Evolutionary conservation across 2,888 invertebrate species (phyloP).

Genomic region (Altica lythri): DNA sequence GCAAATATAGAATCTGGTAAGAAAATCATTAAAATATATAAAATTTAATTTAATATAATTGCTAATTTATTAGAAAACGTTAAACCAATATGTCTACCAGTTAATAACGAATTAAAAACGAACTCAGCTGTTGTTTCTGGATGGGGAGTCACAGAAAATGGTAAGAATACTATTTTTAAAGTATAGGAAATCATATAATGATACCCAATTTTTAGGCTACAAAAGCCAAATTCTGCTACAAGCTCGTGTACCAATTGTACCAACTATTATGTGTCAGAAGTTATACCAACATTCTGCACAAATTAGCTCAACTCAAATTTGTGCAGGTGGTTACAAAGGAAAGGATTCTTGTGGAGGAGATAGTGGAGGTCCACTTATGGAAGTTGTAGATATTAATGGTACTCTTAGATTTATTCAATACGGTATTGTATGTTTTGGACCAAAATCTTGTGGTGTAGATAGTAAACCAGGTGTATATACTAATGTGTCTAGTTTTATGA

Average conservation of each 20-base stretch:
- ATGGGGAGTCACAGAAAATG: conserved; percentile 73
- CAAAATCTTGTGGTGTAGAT: conserved; percentile 52
- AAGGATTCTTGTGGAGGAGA: conserved; percentile 70
- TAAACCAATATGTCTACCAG: conserved; percentile 59
- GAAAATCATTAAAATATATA: conserved; percentile 15
- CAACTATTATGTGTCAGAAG: conserved; percentile 48
- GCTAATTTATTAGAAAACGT: conserved; percentile 46
- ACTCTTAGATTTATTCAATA: conserved; percentile 61
- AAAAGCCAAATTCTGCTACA: conserved; percentile 54
- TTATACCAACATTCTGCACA: conserved; percentile 45
- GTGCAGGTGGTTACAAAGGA: conserved; percentile 66
- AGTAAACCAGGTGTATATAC: conserved; percentile 72
- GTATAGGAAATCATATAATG: not conserved
- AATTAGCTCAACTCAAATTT: conserved; percentile 59
- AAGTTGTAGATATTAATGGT: conserved; percentile 51
- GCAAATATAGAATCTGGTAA: conserved; percentile 53
- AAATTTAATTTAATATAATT: not conserved
- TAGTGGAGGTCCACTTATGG: conserved; percentile 68
- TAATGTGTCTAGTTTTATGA: conserved; percentile 62
- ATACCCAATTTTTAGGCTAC: conserved; percentile 40
- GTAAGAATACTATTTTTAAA: conserved; percentile 52
- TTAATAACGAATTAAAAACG: conserved; percentile 56
- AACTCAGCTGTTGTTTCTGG: conserved; percentile 69
- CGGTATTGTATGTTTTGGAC: conserved; percentile 59
- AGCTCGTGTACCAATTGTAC: conserved; percentile 54